A percentile compares a stretch with the other conserved stretches of the same genome.
Conservation (phyloP, 2,888 invertebrate genomes). For the Cremastobaeus sp. region DNA sequence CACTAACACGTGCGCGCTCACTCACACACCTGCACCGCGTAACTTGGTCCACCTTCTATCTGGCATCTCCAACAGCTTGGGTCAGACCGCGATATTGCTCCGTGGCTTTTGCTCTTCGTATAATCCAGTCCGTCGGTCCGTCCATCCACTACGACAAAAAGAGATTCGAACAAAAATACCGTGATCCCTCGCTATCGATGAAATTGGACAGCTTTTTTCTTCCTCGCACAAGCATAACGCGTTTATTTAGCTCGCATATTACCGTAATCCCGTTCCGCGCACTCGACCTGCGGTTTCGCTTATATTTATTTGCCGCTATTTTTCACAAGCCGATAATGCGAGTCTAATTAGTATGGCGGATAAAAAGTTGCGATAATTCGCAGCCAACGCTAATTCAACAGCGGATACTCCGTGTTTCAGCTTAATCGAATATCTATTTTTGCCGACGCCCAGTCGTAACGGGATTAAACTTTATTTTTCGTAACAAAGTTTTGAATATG, state of each 20-base stretch:
- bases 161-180: conserved; percentile 31
- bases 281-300: neutral
- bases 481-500: neutral
- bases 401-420: too few species aligned
- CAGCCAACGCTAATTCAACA: too few species aligned
- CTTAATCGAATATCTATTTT: too few species aligned
- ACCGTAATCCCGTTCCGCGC: conserved; percentile 10
- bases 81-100: conserved; percentile 70
- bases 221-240: conserved; percentile 3
- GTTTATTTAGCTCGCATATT: conserved; percentile 14
- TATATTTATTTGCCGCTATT: too few species aligned
- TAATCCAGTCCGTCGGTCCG: conserved; percentile 56
- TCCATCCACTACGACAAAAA: conserved; percentile 25
- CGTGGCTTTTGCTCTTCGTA: conserved; percentile 65
- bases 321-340: too few species aligned
- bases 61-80: conserved; percentile 72
- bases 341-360: too few species aligned
- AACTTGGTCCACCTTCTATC: conserved; percentile 63
- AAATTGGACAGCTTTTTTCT: conserved; percentile 35
- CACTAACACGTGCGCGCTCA: conserved; percentile 2
- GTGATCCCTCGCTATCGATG: conserved; percentile 25
- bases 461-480: conserved; percentile 3
- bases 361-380: too few species aligned
- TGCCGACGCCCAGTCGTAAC: neutral
- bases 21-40: conserved; percentile 38